These are phyloP conservation scores for Catotricha subobsoleta DNA, from an alignment of 2,888 invertebrate genomes.

Conservation along the genomic window DNA sequence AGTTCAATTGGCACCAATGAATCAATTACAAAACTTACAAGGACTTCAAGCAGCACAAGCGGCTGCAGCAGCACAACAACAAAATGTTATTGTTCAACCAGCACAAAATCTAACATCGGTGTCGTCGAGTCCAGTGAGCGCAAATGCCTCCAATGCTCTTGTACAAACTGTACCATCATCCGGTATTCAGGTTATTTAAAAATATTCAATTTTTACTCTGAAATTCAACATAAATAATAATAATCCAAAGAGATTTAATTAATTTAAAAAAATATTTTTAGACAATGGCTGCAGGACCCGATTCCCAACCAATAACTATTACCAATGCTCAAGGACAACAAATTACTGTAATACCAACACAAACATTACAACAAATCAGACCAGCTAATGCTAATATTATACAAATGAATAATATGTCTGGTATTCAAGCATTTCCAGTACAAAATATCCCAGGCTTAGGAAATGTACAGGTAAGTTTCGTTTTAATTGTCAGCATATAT, in stretches of 20 bases:
- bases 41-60: background rate
- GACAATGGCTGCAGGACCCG: conserved; percentile 3
- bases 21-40: conserved; percentile 18
- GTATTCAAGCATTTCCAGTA: conserved; percentile 15
- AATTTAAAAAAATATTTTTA: background rate
- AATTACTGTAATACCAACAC: conserved; percentile 65
- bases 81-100: conserved; percentile 14
- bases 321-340: conserved; percentile 62
- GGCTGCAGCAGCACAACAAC: conserved; percentile 10
- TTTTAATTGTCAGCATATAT: no score
- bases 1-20: conserved; percentile 60
- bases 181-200: no score
- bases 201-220: no score
- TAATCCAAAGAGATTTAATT: no score
- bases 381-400: conserved; percentile 17
- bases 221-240: no score
- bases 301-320: conserved; percentile 46
- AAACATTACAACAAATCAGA: conserved; percentile 33
- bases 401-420: conserved; percentile 24
- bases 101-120: conserved; percentile 17
- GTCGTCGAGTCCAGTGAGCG: conserved; percentile 10
- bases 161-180: background rate
- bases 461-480: conserved; percentile 54
- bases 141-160: background rate
- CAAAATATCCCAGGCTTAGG: conserved; percentile 59